Evolutionary conservation across 2,113 vertebrate species (phyloP), one percentile per base, ranked within the genome.

Genomic region (Hepsetus odoe): DNA sequence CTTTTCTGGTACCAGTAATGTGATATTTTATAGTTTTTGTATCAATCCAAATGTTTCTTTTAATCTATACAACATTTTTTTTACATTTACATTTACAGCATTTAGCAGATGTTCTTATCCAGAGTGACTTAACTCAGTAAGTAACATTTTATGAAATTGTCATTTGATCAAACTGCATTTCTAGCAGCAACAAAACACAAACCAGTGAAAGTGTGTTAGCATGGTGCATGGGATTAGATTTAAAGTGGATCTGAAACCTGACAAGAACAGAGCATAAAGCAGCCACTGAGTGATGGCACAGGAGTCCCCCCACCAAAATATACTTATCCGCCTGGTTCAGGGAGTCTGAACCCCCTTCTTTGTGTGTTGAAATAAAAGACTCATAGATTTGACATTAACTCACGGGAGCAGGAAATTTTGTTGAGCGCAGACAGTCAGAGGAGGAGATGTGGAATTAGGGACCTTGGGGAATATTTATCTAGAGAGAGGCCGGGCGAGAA

Each of bases 401-500:
- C 88, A 87, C 88, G 81, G 87, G 22, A 79, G 67, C 89, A 90
- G 89, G 91, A 91, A 90, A 92, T 92, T 90, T 91, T 28, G 38
- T 70, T 77, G 56, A 61, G 79, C 67, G 76, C 78, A 69, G 65
- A 82, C 53, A 83, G 82, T 84, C 77, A 77, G 88, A 77, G 77
- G 79, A 86, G 75, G 68, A 83, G 77, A 86, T 82, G 91, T 86
- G 71, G 90, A 91, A 91, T 91, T 91, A 89, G 86, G 90, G 88
- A 69, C 62, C 90, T 92, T 92, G 85, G 85, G 91, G 91, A 89
- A 91, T 91, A 93, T 93, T 92, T 38, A 65, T 90, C 87, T 85
- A 86, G 84, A 82, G 86, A 89, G 87, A 88, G n/a, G 83, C 86
- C 85, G 82, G 84, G 58, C 58, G 86, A 93, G 89, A 93, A 93